Conservation (phyloP, 2,113 vertebrate genomes). For the Clarias batrachus region DNA sequence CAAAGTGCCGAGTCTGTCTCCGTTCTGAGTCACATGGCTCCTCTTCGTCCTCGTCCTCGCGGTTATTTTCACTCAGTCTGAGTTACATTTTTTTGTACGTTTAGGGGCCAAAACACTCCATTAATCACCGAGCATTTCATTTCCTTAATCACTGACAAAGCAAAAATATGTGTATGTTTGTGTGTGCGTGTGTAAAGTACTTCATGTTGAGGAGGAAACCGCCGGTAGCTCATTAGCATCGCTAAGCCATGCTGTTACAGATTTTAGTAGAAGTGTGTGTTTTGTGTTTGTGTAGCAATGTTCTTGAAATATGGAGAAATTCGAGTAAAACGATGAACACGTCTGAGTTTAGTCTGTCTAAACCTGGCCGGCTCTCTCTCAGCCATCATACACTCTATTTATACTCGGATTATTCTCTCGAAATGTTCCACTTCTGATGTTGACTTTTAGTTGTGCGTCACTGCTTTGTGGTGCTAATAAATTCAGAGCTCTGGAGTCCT, state of each 20-base stretch:
- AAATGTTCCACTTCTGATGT: not conserved
- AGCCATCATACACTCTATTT: not conserved
- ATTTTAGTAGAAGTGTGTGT: not conserved
- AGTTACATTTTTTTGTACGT: not conserved
- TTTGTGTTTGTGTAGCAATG: not conserved
- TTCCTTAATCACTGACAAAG: not conserved
- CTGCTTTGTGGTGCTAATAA: constrained; percentile 4
- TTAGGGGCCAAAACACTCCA: not conserved
- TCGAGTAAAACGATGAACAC: not conserved
- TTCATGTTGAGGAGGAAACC: no score
- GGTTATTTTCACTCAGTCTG: not conserved
- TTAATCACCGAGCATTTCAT: not conserved
- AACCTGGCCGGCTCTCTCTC: not conserved
- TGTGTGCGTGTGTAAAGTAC: not conserved
- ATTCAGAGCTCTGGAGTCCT: not conserved
- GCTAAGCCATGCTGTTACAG: not conserved
- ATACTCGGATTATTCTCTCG: not conserved
- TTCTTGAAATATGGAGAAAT: not conserved
- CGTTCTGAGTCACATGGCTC: constrained; percentile 71
- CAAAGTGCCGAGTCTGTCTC: constrained; percentile 91
- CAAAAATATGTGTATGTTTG: not conserved
- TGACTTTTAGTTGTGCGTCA: not conserved
- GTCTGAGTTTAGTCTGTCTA: not conserved
- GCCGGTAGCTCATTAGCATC: no score
- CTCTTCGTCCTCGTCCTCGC: not conserved